These are phyloP conservation scores for Todiramphus saurophagus DNA, from an alignment of 2,113 vertebrate genomes.

Conservation along the genomic window DNA sequence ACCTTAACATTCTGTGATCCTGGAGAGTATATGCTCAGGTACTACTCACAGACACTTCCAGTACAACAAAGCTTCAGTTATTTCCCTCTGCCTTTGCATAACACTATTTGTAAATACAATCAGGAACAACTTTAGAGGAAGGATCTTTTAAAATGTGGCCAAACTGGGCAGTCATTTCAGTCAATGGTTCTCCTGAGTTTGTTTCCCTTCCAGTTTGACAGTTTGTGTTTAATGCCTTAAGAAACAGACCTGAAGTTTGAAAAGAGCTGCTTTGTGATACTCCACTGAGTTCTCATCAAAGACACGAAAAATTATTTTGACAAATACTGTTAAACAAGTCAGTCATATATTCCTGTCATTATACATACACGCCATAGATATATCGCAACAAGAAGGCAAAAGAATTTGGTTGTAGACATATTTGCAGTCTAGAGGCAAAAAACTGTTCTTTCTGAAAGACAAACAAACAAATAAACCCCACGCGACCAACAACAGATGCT, in stretches of 20 bases:
- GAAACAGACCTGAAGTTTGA: background rate
- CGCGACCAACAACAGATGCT: background rate
- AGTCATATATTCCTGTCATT: background rate
- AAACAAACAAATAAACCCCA: background rate
- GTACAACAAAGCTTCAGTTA: background rate
- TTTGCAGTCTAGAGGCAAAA: background rate
- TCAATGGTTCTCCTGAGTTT: background rate
- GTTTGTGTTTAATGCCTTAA: background rate
- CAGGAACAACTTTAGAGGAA: background rate
- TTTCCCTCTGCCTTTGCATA: background rate
- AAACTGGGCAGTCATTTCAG: background rate
- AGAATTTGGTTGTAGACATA: background rate
- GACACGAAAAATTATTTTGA: background rate
- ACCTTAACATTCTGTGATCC: no score
- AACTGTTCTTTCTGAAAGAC: background rate
- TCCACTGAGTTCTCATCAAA: background rate
- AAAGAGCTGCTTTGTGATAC: background rate
- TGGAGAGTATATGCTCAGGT: background rate
- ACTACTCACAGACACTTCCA: background rate
- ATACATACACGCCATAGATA: fast-evolving
- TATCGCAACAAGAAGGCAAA: background rate
- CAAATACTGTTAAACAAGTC: background rate
- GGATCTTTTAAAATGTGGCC: background rate
- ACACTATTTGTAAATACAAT: background rate
- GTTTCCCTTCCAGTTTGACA: background rate